Base-by-base conservation (phyloP, 2,113 vertebrate genomes). In the Oostethus manadensis region DNA sequence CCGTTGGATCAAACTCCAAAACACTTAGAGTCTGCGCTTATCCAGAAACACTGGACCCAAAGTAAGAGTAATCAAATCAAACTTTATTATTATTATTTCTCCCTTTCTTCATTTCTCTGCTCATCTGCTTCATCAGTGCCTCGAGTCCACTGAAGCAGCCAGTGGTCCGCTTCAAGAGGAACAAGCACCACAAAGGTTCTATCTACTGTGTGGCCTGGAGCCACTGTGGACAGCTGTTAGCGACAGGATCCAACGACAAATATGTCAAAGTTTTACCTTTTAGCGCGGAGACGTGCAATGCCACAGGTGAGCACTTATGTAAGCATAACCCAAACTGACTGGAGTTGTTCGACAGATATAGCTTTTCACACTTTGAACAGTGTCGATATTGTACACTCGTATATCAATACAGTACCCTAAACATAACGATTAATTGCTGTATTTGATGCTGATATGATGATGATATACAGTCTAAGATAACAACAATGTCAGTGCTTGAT, bases 141-240 rank as follows among this genome's bases (percentile, higher is more conserved):
- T 89, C 89, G 17, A 89, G 81, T 73, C 77, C 82, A 59, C 71
- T 83, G 44, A 95, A 93, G 68, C 92, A 92, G 56, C 95, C 97
- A 10, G 88, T 88, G 10, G 91, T 98, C 56, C 91, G 93, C 71
- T 99, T 99, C 85, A 98, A 98, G 81, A 93, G 96, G 80, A 99
- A 98, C 86, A 99, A 99, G 65, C 97, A 99, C 86, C 97, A 99
- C 82, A 99, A 98, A 89, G 97, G 97, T 62, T 99, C 97, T 2
- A 99, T 99, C 86, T 99, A 99, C 79, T 99, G 97, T 33, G 95
- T 96, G 78, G 96, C 97, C 33, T 99, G 97, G 97, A 99, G 96
- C 76, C 94, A 93, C 64, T 98, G 97, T 70, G 97, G 97, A 20
- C 94, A 98, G 78, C 90, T 99, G 53, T 78, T 99, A 76, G 97